Percentiles rank a stretch among this genome's conserved stretches.
Evolutionary conservation across 1,140 invertebrate species (phyloP).

Genomic region (Ceratina australensis): DNA sequence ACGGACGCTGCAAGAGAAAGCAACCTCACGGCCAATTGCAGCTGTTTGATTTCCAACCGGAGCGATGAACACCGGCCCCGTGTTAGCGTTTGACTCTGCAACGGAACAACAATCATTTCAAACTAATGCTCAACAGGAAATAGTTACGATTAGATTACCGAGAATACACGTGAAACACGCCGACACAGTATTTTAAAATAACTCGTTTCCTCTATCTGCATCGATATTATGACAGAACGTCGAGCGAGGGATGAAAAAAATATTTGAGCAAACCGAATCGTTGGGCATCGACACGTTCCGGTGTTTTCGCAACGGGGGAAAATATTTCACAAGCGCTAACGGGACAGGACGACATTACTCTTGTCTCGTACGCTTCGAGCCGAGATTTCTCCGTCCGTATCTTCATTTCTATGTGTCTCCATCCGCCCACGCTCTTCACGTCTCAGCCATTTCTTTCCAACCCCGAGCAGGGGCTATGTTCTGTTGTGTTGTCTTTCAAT

Average conservation of each 20-base stretch:
- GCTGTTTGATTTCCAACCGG: conserved; percentile 89
- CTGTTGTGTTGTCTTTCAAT: conserved; percentile 37
- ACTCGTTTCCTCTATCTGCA: too few relatives aligned
- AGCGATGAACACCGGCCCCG: conserved; percentile 85
- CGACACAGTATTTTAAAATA: too few relatives aligned
- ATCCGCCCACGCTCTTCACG: conserved; percentile 1
- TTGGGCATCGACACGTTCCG: conserved; percentile 4
- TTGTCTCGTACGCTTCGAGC: conserved; percentile 13
- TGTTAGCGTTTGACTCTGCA: conserved; percentile 47
- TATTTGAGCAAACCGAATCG: conserved; percentile 16
- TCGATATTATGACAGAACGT: neutral
- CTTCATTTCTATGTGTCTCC: conserved; percentile 36
- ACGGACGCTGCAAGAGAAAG: conserved; percentile 88
- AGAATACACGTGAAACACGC: too few relatives aligned
- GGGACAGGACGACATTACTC: conserved; percentile 35
- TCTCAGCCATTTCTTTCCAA: conserved; percentile 17
- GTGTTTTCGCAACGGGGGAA: neutral
- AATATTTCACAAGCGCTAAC: conserved; percentile 35
- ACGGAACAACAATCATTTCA: conserved; percentile 12
- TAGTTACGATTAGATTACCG: too few relatives aligned
- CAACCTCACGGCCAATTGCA: conserved; percentile 87
- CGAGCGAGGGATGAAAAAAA: too few relatives aligned
- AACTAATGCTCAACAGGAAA: neutral
- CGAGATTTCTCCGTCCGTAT: conserved; percentile 26
- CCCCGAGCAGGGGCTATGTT: neutral